These are phyloP conservation scores for Germaria angustata DNA, from an alignment of 2,888 invertebrate genomes.

Conservation along the genomic window DNA sequence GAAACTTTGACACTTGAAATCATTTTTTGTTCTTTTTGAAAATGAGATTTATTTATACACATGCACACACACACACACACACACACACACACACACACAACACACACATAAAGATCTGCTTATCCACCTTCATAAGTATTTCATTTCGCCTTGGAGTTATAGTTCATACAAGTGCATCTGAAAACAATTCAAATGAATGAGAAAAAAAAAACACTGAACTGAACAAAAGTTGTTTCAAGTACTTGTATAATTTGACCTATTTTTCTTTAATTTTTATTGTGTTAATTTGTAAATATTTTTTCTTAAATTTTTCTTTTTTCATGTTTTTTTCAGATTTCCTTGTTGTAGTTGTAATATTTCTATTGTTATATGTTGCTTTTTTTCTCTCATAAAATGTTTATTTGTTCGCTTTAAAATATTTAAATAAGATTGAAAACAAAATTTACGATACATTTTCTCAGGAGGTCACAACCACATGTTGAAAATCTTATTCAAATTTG, in stretches of 20 bases:
- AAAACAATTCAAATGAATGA: constrained; percentile 37
- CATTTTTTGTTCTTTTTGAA: constrained; percentile 22
- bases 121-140: not conserved
- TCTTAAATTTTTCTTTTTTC: not conserved
- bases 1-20: constrained; percentile 49
- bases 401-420: not conserved
- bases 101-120: too few relatives aligned
- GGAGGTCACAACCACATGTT: constrained; percentile 1
- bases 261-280: constrained; percentile 29
- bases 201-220: not conserved
- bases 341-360: not conserved
- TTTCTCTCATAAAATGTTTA: not conserved
- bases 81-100: not conserved
- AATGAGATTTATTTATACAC: constrained; percentile 12
- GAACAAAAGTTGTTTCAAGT: constrained; percentile 38
- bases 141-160: constrained; percentile 50
- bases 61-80: not conserved
- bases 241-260: constrained; percentile 52
- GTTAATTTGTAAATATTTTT: constrained; percentile 35
- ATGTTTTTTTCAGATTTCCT: not conserved
- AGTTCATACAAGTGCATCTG: constrained; percentile 54
- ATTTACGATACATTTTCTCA: not conserved
- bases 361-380: not conserved
- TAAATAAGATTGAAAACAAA: constrained; percentile 2
- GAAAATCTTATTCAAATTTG: not conserved